Evolutionary conservation across 2,797 vertebrate genomes (phyloP).

Genomic region (Cetoscarus ocellatus): DNA sequence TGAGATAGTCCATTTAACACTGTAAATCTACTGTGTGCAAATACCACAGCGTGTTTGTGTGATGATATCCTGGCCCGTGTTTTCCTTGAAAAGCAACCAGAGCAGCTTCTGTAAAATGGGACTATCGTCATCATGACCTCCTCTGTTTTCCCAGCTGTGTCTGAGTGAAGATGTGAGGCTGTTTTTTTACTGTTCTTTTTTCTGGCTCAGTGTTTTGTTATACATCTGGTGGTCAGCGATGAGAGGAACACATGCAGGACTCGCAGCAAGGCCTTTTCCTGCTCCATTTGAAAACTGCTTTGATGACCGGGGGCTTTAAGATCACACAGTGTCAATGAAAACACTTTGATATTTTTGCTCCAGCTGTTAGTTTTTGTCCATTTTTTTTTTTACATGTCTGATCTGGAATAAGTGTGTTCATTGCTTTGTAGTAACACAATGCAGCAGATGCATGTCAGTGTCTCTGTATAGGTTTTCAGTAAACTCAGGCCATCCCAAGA

Average conservation of each 20-base stretch:
- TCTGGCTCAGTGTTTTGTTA: slow-evolving; percentile 64
- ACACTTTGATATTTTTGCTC: slow-evolving; percentile 71
- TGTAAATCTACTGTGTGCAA: slow-evolving; percentile 47
- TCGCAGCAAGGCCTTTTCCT: slow-evolving; percentile 81
- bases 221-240: slow-evolving; percentile 75
- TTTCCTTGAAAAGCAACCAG: slow-evolving; percentile 63
- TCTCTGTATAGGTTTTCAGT: too few relatives aligned
- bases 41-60: slow-evolving; percentile 6
- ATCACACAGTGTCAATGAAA: slow-evolving; percentile 71
- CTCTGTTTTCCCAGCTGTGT: slow-evolving; percentile 83
- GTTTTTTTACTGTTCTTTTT: slow-evolving; percentile 23
- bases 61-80: slow-evolving; percentile 55
- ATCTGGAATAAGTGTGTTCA: too few relatives aligned
- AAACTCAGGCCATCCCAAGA: too few relatives aligned
- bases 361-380: slow-evolving; percentile 66
- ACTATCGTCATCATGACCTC: slow-evolving; percentile 62
- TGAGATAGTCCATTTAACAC: slow-evolving; percentile 74
- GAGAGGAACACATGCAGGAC: slow-evolving; percentile 75
- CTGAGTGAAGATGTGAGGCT: slow-evolving; percentile 69
- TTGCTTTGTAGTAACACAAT: slow-evolving; percentile 28
- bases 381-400: slow-evolving; percentile 33
- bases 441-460: slow-evolving; percentile 26
- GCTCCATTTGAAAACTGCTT: slow-evolving; percentile 79
- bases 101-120: slow-evolving; percentile 61
- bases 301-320: slow-evolving; percentile 76